Base-by-base conservation (phyloP, 2,797 vertebrate genomes). In the Bufotes viridis region DNA sequence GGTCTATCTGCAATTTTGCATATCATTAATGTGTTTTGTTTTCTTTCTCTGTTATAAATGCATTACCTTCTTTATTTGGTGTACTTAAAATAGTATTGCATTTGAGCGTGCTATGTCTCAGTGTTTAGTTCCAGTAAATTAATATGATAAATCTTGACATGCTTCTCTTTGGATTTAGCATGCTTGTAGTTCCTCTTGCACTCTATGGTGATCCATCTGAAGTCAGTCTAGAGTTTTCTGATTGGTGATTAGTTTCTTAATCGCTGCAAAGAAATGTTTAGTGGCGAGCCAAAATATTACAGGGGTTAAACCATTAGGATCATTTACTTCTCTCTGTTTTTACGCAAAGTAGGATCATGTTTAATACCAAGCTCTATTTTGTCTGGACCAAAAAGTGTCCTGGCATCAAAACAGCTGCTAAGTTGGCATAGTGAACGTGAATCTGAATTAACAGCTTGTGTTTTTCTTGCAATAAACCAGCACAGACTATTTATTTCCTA, bases 301-400 rank as follows among this genome's bases (percentile, higher is more conserved):
- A 84, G 60, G 74, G 84, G 84, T 85, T 85, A 85, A 85, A 85
- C 84, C 84, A 80, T 86, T 80, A 86, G 78, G 61, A 26, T 69
- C 63, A 80, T 80, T 86, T 86, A 86, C 85, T 79, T 70, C 76
- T 80, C 49, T 85, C 72, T 67, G 63, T 70, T 80, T 80, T 70
- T 57, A 80, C 63, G 76, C 61, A 86, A 58, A 70, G 75, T 58
- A 86, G 75, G 85, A 69, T 86, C 58, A 86, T 86, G 29, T 86
- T 86, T 86, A 86, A 79, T 86, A 86, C 85, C 85, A 72, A 80
- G 78, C 65, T 86, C 75, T 86, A 80, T 79, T 86, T 86, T 80
- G 78, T 79, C 85, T 86, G 75, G 85, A 86, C 49, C 63, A 86
- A 86, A 80, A 70, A 86, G 85, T 79, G 85, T 78, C 65, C 78